These are phyloP conservation scores for Psix sp. DNA, from an alignment of 1,140 invertebrate genomes.

Conservation along the genomic window DNA sequence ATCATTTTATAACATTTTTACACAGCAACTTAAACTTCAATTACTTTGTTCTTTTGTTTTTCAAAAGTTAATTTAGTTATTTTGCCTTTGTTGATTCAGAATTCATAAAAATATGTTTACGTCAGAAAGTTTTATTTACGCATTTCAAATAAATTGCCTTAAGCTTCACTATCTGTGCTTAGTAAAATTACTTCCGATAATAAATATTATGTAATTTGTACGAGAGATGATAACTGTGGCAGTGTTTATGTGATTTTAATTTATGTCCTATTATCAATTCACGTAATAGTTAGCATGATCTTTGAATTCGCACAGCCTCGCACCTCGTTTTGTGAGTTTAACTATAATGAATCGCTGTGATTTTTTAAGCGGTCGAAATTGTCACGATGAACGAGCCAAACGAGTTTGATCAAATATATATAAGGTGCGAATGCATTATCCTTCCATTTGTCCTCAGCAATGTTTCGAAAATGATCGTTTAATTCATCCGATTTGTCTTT, in stretches of 20 bases:
- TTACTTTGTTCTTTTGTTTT: too few relatives aligned
- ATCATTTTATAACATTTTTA: too few relatives aligned
- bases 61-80: too few relatives aligned
- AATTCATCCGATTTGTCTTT: constrained; percentile 48
- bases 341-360: constrained; percentile 74
- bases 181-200: constrained; percentile 2
- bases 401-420: constrained; percentile 72
- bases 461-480: constrained; percentile 53
- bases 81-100: too few relatives aligned
- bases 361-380: constrained; percentile 69
- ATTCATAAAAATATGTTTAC: too few relatives aligned
- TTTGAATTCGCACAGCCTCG: constrained; percentile 6
- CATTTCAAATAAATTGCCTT: too few relatives aligned
- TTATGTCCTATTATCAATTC: constrained; percentile 33
- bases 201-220: constrained; percentile 14
- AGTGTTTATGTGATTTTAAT: constrained; percentile 36
- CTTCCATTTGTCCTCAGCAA: constrained; percentile 63
- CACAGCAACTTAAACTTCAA: too few relatives aligned
- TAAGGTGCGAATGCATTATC: constrained; percentile 69
- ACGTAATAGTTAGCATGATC: constrained; percentile 10
- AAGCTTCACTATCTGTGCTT: neutral
- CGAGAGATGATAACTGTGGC: constrained; percentile 8
- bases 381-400: constrained; percentile 61
- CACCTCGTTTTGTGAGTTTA: constrained; percentile 61
- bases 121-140: too few relatives aligned